phyloP scores from a whole-genome alignment of 1,140 invertebrate genomes.

The Meloidogyne floridensis region DNA sequence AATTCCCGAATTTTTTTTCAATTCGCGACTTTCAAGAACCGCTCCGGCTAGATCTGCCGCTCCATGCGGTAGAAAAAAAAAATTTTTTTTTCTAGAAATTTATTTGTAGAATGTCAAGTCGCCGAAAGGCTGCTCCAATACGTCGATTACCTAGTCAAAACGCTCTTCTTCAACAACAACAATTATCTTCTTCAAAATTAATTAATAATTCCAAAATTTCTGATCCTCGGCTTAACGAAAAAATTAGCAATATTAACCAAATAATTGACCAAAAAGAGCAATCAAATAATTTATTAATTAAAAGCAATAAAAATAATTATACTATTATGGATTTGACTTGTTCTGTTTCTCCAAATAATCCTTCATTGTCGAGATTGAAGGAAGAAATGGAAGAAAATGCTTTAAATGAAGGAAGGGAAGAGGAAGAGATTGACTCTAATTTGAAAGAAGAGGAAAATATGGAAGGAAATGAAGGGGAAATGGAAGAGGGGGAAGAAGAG shows the following conservation, averaged over 20 bases:
- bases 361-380: neutral
- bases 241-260: neutral
- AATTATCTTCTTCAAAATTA: neutral
- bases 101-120: neutral
- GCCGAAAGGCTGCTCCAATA: neutral
- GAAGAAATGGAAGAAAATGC: neutral
- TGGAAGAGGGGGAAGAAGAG: neutral
- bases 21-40: no score
- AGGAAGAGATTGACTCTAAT: neutral
- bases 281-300: conserved; percentile 10
- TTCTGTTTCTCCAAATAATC: neutral
- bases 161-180: neutral
- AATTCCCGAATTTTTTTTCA: no score
- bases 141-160: conserved; percentile 8
- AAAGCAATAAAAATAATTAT: neutral
- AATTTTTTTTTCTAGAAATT: neutral
- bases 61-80: no score
- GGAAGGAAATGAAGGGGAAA: neutral
- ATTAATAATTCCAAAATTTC: neutral
- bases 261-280: neutral
- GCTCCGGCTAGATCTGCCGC: no score
- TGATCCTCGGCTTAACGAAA: conserved; percentile 1
- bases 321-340: neutral
- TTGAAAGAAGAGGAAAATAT: neutral
- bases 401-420: neutral